Evolutionary conservation across 2,888 invertebrate genomes (phyloP).

Genomic region (Crossocerus cetratus): DNA sequence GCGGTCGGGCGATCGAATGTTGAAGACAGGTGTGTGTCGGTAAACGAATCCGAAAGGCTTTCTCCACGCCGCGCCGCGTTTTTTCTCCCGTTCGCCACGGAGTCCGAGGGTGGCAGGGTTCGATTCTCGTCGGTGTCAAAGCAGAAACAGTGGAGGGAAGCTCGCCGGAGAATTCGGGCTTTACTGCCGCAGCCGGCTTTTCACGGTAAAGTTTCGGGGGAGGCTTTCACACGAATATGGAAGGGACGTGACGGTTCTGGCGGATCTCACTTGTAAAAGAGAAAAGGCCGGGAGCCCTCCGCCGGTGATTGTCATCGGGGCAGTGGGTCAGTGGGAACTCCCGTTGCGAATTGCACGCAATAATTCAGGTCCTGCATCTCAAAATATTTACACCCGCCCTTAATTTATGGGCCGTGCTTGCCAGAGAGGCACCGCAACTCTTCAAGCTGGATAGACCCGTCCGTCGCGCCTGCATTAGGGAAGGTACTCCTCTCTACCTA

Average conservation of each 20-base stretch:
- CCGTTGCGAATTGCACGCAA: constrained; percentile 63
- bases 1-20: neutral
- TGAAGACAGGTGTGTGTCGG: neutral
- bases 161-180: constrained; percentile 3
- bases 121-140: constrained; percentile 26
- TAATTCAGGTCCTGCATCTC: constrained; percentile 47
- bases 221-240: constrained; percentile 21
- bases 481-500: neutral
- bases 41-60: constrained; percentile 27
- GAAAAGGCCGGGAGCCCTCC: constrained; percentile 22
- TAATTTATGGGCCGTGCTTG: constrained; percentile 37
- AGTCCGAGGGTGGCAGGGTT: neutral
- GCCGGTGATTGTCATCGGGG: constrained; percentile 35
- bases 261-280: constrained; percentile 30
- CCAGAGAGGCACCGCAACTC: constrained; percentile 6
- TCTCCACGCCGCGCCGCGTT: constrained; percentile 28
- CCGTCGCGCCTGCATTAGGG: neutral
- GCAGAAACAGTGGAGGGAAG: neutral
- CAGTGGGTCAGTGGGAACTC: constrained; percentile 59
- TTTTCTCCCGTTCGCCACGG: constrained; percentile 28
- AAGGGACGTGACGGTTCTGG: constrained; percentile 22
- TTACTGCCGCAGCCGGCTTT: constrained; percentile 14
- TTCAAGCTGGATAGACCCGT: constrained; percentile 14
- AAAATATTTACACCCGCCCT: constrained; percentile 59
- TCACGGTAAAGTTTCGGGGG: neutral